Percentiles rank a stretch among this genome's conserved stretches.
Conservation (phyloP, 2,888 invertebrate genomes). For the Plebejus melissa region DNA sequence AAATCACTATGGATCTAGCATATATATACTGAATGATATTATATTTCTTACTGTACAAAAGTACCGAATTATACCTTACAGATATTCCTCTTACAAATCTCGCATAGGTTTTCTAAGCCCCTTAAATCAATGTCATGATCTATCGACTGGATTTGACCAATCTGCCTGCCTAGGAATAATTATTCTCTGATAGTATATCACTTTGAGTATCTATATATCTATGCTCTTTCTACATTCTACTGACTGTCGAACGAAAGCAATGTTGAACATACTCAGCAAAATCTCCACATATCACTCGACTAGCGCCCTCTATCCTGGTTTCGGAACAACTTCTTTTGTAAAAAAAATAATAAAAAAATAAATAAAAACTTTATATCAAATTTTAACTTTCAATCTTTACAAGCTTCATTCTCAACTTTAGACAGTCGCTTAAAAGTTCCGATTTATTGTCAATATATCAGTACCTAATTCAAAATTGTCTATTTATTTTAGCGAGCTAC, state of each 20-base stretch:
- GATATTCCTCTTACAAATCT: too few species aligned
- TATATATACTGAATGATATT: too few species aligned
- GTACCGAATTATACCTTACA: too few species aligned
- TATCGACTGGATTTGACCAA: too few species aligned
- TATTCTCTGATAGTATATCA: too few species aligned
- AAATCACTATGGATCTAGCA: too few species aligned
- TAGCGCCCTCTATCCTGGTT: conserved; percentile 42
- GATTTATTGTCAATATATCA: neutral
- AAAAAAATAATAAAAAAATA: conserved; percentile 29
- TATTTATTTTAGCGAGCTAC: neutral
- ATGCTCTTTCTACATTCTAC: conserved; percentile 10
- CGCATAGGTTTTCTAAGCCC: too few species aligned
- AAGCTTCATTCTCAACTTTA: conserved; percentile 4
- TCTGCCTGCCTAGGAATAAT: too few species aligned
- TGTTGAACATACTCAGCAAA: conserved; percentile 47
- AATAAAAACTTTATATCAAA: conserved; percentile 17
- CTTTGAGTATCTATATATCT: too few species aligned
- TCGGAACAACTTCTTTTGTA: conserved; percentile 35
- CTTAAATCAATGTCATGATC: too few species aligned
- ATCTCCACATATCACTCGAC: conserved; percentile 59
- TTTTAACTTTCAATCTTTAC: neutral
- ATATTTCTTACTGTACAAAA: too few species aligned
- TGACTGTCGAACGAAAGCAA: conserved; percentile 49
- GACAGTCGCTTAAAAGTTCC: neutral
- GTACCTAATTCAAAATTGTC: neutral